Percentiles rank a stretch among this genome's conserved stretches.
phyloP scores from a whole-genome alignment of 2,888 invertebrate genomes.

The Xestia c-nigrum region DNA sequence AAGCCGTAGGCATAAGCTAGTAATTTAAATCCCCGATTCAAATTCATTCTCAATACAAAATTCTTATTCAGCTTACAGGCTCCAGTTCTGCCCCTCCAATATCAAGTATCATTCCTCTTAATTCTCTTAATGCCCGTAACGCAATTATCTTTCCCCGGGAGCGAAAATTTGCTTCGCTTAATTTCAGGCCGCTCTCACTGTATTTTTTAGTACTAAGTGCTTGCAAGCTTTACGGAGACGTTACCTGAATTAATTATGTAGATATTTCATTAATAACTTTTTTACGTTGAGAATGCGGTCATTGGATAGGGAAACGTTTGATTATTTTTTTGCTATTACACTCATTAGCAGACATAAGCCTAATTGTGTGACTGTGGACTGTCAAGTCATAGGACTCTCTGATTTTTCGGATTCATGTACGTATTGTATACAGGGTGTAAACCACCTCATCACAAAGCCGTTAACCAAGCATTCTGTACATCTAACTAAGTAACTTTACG shows the following conservation, averaged over 20 bases:
- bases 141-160: constrained; percentile 42
- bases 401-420: no score
- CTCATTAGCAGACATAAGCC: not conserved
- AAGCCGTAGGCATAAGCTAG: not conserved
- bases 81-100: constrained; percentile 1
- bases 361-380: no score
- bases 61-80: not conserved
- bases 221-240: constrained; percentile 56
- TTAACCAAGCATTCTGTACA: no score
- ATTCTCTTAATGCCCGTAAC: constrained; percentile 30
- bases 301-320: not conserved
- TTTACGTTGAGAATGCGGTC: not conserved
- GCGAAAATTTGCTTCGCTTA: constrained; percentile 43
- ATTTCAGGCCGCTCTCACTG: constrained; percentile 26
- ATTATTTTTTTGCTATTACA: not conserved
- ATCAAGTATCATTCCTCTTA: constrained; percentile 36
- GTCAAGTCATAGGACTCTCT: no score
- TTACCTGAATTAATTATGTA: constrained; percentile 67
- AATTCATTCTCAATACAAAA: not conserved
- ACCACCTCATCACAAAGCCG: no score
- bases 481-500: no score
- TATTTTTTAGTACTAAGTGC: constrained; percentile 60
- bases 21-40: not conserved
- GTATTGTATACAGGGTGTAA: no score
- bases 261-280: constrained; percentile 62